These are phyloP conservation scores for Temnothorax ravouxi DNA, from an alignment of 2,888 invertebrate genomes.

Conservation along the genomic window DNA sequence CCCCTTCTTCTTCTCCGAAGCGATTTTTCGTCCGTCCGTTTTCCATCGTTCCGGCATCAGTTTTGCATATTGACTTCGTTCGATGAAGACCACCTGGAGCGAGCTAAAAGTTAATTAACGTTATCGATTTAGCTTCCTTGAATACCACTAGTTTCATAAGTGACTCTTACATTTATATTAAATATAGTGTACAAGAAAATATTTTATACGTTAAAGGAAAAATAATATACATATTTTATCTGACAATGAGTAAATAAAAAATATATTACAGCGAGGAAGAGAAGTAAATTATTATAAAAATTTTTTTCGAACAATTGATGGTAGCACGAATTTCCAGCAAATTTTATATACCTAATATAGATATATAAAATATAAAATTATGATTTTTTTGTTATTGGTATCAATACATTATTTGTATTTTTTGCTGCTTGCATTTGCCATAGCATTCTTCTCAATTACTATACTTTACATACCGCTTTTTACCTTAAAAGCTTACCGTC, in stretches of 20 bases:
- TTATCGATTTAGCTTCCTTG: not conserved
- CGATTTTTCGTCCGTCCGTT: conserved; percentile 1
- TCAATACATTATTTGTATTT: not conserved
- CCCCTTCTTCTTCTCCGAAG: conserved; percentile 57
- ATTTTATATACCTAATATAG: not conserved
- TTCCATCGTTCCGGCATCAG: conserved; percentile 16
- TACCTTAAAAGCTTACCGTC: conserved; percentile 12
- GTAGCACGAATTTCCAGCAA: not conserved
- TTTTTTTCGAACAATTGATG: not conserved
- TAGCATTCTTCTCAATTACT: not conserved
- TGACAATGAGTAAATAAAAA: not conserved
- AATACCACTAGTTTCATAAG: not conserved
- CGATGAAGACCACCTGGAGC: not conserved
- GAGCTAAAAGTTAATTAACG: not conserved
- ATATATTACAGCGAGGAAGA: not conserved
- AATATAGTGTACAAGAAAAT: not conserved
- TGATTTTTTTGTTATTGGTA: not conserved
- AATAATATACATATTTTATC: not conserved
- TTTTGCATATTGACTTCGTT: conserved; percentile 17
- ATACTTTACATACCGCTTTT: conserved; percentile 19
- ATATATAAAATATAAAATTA: not conserved
- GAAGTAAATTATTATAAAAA: not conserved
- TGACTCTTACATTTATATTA: not conserved
- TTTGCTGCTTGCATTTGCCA: not conserved
- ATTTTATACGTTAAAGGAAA: not conserved